Percentiles rank a stretch among this genome's conserved stretches.
Evolutionary conservation across 1,140 invertebrate species (phyloP).

Genomic region (Oreohelix idahoensis): DNA sequence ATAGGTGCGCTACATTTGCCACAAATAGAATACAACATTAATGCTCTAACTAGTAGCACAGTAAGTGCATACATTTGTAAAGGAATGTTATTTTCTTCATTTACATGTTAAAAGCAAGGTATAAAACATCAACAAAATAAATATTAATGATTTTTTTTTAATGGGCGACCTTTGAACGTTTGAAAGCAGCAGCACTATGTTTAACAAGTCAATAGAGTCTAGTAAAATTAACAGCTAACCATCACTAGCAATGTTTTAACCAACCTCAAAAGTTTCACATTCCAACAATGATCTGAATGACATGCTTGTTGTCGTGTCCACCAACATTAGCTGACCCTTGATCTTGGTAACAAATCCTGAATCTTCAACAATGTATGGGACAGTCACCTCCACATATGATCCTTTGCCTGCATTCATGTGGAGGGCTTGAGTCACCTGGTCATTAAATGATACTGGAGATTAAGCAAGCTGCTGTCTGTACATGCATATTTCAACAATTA

Average conservation of each 20-base stretch:
- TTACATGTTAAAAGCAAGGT: not conserved
- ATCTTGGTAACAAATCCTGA: constrained; percentile 92
- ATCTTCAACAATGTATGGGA: constrained; percentile 91
- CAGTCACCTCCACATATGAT: constrained; percentile 94
- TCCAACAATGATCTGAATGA: constrained; percentile 89
- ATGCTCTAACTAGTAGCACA: too few species aligned
- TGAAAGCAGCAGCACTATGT: too few species aligned
- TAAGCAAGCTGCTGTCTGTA: not conserved
- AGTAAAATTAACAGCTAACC: too few species aligned
- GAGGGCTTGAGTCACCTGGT: constrained; percentile 91
- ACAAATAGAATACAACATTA: too few species aligned
- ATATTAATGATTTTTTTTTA: too few species aligned
- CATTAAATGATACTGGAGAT: not conserved
- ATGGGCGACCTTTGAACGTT: too few species aligned
- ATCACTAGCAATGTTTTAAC: not conserved
- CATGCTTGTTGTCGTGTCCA: constrained; percentile 94
- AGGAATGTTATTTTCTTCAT: not conserved
- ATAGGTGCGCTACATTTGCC: too few species aligned
- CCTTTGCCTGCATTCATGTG: constrained; percentile 94
- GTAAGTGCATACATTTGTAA: too few species aligned
- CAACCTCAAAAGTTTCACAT: constrained; percentile 90
- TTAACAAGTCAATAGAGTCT: too few species aligned
- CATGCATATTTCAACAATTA: not conserved
- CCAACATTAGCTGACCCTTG: constrained; percentile 90
- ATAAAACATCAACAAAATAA: too few species aligned